These are phyloP conservation scores for Drepana arcuata DNA, from an alignment of 1,140 invertebrate species.

Conservation along the genomic window DNA sequence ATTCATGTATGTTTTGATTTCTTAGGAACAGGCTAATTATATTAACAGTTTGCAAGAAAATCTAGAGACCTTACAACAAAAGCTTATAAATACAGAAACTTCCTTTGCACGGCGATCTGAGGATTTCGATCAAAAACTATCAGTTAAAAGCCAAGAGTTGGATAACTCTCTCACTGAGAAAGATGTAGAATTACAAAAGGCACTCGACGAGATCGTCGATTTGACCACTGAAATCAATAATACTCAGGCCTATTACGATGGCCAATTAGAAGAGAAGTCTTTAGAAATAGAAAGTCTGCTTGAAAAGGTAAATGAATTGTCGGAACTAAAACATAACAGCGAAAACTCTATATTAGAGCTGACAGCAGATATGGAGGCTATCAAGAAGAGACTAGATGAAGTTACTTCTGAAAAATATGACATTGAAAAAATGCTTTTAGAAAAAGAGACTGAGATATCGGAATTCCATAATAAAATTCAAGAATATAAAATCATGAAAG, in stretches of 20 bases:
- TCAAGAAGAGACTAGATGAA: constrained; percentile 9
- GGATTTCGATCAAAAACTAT: constrained; percentile 25
- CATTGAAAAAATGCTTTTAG: constrained; percentile 6
- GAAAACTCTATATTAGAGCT: constrained; percentile 7
- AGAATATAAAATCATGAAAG: constrained; percentile 4
- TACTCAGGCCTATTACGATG: constrained; percentile 23
- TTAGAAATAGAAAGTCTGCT: constrained; percentile 13
- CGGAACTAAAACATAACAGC: background rate
- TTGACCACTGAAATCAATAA: constrained; percentile 28
- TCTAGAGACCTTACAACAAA: constrained; percentile 33
- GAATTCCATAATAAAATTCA: constrained; percentile 13
- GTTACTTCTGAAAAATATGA: constrained; percentile 7
- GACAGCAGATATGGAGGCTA: constrained; percentile 8
- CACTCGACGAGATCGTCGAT: constrained; percentile 22
- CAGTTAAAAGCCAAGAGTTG: constrained; percentile 27
- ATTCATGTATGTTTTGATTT: too few species aligned
- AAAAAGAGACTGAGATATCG: constrained; percentile 15
- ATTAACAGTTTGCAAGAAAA: constrained; percentile 35
- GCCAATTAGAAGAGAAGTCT: constrained; percentile 8
- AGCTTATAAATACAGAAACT: constrained; percentile 27
- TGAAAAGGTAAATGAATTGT: constrained; percentile 11
- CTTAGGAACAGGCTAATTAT: constrained; percentile 35
- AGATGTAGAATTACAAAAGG: constrained; percentile 34
- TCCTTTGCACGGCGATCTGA: constrained; percentile 23
- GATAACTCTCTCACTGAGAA: constrained; percentile 23